Evolutionary conservation across 92 coral and sea anemone genomes (phyloP), one percentile per base, ranked within the genome.

Genomic region (Virgularia gustaviana): DNA sequence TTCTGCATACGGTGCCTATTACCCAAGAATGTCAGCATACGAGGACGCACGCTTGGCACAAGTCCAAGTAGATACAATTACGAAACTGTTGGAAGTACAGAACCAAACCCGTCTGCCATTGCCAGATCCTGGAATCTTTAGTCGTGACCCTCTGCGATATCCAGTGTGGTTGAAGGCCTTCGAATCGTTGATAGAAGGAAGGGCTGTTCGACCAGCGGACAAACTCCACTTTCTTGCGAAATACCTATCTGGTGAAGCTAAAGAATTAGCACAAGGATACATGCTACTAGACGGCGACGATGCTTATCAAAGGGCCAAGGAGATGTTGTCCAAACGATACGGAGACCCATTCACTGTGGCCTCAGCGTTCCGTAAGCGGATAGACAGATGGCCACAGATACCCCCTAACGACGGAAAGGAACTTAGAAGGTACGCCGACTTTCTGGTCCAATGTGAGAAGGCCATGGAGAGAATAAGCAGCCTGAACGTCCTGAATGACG

Each of bases 101-200:
- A 63, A 60, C 23, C 75, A 57, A 8, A 71, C 60, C 49, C 34
- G 71, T 33, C 58, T 85, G 4, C 89, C 83, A 0, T 22, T 76
- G 6, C 89, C 85, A 1, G 84, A 82, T 36, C 87, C 90, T 18
- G 75, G 65, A 7, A 38, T 87, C 10, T 87, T 87, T 29, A 29
- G 2, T 30, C 88, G 91, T 23, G 72, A 83, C 16, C 66, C 63
- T 30, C 59, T 87, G 9, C 81, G 83, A 33, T 87, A 79, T 22
- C 83, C 83, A 0, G 16, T 65, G 0, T 87, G 81, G 83, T 20
- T 83, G 9, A 80, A 80, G 39, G 79, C 88, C 27, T 84, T 84
- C 29, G 86, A 80, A 23, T 74, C 77, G 0, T 49, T 68, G 2
- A 79, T 83, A 0, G 91, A 83, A 71, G 59, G 75, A 23, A 33